Evolutionary conservation across 2,113 vertebrate species (phyloP).

Genomic region (Ranitomeya imitator): DNA sequence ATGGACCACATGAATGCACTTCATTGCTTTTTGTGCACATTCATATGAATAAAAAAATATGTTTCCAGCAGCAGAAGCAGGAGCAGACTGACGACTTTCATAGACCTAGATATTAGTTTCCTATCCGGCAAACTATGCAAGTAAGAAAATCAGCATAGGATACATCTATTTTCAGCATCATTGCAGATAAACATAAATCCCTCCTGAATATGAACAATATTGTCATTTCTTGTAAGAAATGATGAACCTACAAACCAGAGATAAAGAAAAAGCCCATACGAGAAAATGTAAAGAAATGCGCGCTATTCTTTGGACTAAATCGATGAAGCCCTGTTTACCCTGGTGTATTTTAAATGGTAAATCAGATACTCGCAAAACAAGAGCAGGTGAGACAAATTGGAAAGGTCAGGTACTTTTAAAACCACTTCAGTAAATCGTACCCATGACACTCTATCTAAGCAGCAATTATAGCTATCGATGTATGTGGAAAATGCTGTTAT

Average conservation of each 20-base stretch:
- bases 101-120: slow-evolving; percentile 28
- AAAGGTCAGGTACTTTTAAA: slow-evolving; percentile 41
- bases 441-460: slow-evolving; percentile 35
- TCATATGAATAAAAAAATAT: slow-evolving; percentile 43
- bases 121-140: slow-evolving; percentile 26
- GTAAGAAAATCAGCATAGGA: slow-evolving; percentile 24
- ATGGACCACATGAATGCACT: slow-evolving; percentile 28
- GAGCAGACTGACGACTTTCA: slow-evolving; percentile 6
- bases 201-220: slow-evolving; percentile 43
- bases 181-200: slow-evolving; percentile 39
- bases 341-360: slow-evolving; percentile 50
- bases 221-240: slow-evolving; percentile 43
- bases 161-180: slow-evolving; percentile 45
- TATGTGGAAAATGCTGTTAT: slow-evolving; percentile 15
- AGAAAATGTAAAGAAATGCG: slow-evolving; percentile 18
- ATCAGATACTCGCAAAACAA: slow-evolving; percentile 42
- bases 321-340: slow-evolving; percentile 35
- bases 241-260: slow-evolving; percentile 14
- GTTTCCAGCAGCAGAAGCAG: neutral
- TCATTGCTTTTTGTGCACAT: slow-evolving; percentile 39
- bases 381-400: slow-evolving; percentile 36
- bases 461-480: slow-evolving; percentile 49
- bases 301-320: slow-evolving; percentile 25
- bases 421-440: slow-evolving; percentile 30
- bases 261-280: neutral